phyloP scores from a whole-genome alignment of 2,113 vertebrate genomes.

The Pardalotus punctatus region DNA sequence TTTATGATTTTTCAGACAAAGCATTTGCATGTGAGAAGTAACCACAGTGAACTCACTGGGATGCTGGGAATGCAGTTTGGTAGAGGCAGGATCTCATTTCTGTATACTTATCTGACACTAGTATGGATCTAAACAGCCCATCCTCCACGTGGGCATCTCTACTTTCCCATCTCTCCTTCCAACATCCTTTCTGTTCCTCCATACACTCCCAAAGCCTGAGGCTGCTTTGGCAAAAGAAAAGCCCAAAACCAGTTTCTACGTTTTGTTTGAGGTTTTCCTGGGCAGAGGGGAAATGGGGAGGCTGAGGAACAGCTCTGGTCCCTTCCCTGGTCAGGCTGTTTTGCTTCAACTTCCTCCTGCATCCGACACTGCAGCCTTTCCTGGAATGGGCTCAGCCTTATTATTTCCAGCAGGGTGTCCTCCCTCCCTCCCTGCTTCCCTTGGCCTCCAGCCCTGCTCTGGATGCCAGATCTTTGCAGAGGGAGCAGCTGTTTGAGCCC shows the following conservation, averaged over 20 bases:
- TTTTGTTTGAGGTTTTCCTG: neutral
- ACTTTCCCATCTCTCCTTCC: neutral
- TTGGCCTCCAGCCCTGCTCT: neutral
- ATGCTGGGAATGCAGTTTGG: neutral
- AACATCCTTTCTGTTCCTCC: neutral
- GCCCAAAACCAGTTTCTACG: no score
- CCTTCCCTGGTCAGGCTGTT: neutral
- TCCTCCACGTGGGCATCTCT: fast-evolving
- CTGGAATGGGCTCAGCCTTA: neutral
- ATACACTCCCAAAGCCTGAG: neutral
- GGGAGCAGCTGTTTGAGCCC: slow-evolving; percentile 38
- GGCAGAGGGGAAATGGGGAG: neutral
- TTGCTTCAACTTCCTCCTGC: neutral
- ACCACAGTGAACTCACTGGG: neutral
- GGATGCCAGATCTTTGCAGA: slow-evolving; percentile 37
- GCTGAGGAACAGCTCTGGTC: neutral
- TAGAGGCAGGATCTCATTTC: neutral
- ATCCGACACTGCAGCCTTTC: neutral
- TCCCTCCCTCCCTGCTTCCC: neutral
- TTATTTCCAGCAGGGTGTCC: neutral
- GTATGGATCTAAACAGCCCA: neutral
- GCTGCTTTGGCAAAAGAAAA: neutral
- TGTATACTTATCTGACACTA: fast-evolving
- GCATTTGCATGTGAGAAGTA: neutral
- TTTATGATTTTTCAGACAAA: neutral